Base-by-base conservation (phyloP, 2,797 vertebrate genomes). In the Lacerta bilineata region DNA sequence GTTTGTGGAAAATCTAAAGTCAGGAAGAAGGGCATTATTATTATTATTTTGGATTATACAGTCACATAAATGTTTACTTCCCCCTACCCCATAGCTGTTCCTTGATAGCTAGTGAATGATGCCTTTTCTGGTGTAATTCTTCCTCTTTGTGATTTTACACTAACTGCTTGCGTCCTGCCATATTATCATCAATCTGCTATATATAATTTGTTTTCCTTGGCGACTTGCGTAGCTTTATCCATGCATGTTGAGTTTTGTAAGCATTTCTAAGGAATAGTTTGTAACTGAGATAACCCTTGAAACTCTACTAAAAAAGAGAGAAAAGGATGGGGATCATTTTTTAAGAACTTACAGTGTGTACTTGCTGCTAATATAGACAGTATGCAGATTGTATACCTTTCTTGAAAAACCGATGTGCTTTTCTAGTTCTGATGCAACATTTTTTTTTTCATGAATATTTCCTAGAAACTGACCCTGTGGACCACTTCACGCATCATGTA, bases 111-210 rank as follows among this genome's bases (percentile, higher is more conserved):
- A 94, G 84, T 91, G 92, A 92, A 92, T 41, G 90, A 84, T 90
- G 85, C 1, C 83, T 94, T 94, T 88, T 93, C 94, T 74, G 88
- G 88, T 94, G 79, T 95, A 94, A 90, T 95, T 93, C 84, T 96
- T 93, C 87, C 92, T 93, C 80, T 93, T 94, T 88, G 91, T 96
- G 95, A 76, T 95, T 96, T 96, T 93, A 89, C 86, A 94, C 95
- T 97, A 97, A 97, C 90, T 95, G 96, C 96, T 96, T 97, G 96
- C 87, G 64, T 94, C 94, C 94, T 95, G 93, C 86, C 83, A 90
- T 92, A 71, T 96, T 96, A 39, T 93, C 92, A 94, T 95, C 96
- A 95, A 96, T 92, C 87, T 94, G 90, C 29, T 91, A 59, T 33
- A 7, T 88, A 64, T 74, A 74, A 46, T 86, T 86, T 75, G 27